Evolutionary conservation across 2,888 invertebrate genomes (phyloP).

Genomic region (Mesochorus sp.): DNA sequence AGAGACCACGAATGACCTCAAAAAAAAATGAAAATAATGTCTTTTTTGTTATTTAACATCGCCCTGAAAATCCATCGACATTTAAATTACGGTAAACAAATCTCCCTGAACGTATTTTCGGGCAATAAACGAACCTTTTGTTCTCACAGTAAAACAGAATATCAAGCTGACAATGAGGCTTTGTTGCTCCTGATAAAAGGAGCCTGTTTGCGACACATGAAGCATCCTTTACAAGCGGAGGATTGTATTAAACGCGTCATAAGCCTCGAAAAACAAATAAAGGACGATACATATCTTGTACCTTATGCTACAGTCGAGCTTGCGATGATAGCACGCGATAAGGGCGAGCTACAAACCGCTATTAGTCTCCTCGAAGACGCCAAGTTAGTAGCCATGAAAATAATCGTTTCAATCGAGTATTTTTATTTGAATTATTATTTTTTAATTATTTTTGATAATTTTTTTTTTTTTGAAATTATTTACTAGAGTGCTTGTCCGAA

Average conservation of each 20-base stretch:
- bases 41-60: too few relatives aligned
- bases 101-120: too few relatives aligned
- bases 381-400: too few relatives aligned
- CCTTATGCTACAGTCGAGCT: conserved; percentile 94
- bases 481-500: neutral
- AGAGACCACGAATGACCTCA: too few relatives aligned
- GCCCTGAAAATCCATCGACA: too few relatives aligned
- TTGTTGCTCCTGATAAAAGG: conserved; percentile 91
- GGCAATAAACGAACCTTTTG: conserved; percentile 9
- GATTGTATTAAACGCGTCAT: conserved; percentile 87
- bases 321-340: conserved; percentile 89
- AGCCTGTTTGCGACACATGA: conserved; percentile 91
- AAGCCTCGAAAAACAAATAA: conserved; percentile 87
- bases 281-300: conserved; percentile 91
- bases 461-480: neutral
- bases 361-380: conserved; percentile 90
- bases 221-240: conserved; percentile 90
- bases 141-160: conserved; percentile 80
- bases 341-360: conserved; percentile 87
- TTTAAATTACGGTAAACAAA: too few relatives aligned
- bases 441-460: too few relatives aligned
- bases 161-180: conserved; percentile 88
- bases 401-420: too few relatives aligned
- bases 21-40: too few relatives aligned
- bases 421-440: too few relatives aligned